phyloP scores from a whole-genome alignment of 2,113 vertebrate species.

The Phycodurus eques region DNA sequence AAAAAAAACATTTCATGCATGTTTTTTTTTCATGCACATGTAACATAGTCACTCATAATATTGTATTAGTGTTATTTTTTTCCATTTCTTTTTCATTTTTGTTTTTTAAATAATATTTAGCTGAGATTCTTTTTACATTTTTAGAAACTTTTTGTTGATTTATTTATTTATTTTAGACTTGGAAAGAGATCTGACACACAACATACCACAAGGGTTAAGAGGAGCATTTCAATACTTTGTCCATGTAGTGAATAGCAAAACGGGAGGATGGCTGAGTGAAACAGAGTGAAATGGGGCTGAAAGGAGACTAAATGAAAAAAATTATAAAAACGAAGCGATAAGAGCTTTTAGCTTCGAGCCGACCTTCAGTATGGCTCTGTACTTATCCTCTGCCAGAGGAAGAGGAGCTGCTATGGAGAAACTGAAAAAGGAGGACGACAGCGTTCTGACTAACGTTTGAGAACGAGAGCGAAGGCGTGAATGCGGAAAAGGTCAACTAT shows the following conservation, averaged over 20 bases:
- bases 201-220: not conserved
- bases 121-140: not conserved
- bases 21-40: too few relatives aligned
- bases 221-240: not conserved
- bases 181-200: not conserved
- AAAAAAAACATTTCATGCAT: too few relatives aligned
- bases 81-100: too few relatives aligned
- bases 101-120: too few relatives aligned
- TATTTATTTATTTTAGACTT: not conserved
- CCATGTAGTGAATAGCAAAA: not conserved
- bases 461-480: slow-evolving; percentile 51
- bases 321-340: not conserved
- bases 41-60: too few relatives aligned
- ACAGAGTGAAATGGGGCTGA: slow-evolving; percentile 24
- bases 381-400: slow-evolving; percentile 31
- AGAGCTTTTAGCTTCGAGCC: slow-evolving; percentile 36
- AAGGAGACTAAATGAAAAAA: slow-evolving; percentile 33
- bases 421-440: slow-evolving; percentile 44
- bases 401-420: slow-evolving; percentile 47
- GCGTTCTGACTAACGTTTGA: slow-evolving; percentile 64
- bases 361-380: slow-evolving; percentile 38
- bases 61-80: too few relatives aligned
- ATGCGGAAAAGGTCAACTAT: slow-evolving; percentile 63
- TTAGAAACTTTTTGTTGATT: not conserved
- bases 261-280: slow-evolving; percentile 40